A percentile compares a stretch with the other conserved stretches of the same genome.
phyloP scores from a whole-genome alignment of 2,797 vertebrate genomes.

The Limnodromus scolopaceus region DNA sequence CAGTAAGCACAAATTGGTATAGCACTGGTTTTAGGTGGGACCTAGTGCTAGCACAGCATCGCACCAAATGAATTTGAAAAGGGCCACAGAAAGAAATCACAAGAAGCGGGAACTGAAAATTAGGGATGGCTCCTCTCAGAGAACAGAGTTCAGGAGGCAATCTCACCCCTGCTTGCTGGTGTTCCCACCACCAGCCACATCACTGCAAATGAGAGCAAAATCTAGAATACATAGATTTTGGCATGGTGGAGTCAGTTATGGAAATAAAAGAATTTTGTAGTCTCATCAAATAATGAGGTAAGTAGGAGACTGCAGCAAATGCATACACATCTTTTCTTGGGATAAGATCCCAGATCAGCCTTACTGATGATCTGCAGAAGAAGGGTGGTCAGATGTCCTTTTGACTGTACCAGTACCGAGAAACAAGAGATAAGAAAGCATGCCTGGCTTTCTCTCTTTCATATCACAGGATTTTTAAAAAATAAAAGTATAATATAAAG shows the following conservation, averaged over 20 bases:
- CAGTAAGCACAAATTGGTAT: background rate
- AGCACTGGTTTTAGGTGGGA: background rate
- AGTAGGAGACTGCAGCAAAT: background rate
- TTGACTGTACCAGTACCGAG: background rate
- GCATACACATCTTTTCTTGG: background rate
- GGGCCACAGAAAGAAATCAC: background rate
- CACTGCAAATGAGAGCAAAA: background rate
- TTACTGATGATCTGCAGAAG: background rate
- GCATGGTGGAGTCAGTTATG: background rate
- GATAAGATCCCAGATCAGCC: background rate
- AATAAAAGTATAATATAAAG: background rate
- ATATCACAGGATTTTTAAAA: background rate
- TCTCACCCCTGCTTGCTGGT: background rate
- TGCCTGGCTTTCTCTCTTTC: background rate
- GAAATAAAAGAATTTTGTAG: background rate
- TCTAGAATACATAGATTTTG: background rate
- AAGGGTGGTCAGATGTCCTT: background rate
- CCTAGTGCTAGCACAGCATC: background rate
- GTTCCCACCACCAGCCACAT: background rate
- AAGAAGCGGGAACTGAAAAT: background rate
- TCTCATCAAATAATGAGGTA: background rate
- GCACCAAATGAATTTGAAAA: background rate
- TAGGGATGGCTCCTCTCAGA: rapidly evolving
- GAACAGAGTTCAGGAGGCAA: background rate
- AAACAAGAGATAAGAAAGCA: background rate